Evolutionary conservation across 2,797 vertebrate genomes (phyloP), one percentile per base, ranked within the genome.

Genomic region (Rachycentron canadum): DNA sequence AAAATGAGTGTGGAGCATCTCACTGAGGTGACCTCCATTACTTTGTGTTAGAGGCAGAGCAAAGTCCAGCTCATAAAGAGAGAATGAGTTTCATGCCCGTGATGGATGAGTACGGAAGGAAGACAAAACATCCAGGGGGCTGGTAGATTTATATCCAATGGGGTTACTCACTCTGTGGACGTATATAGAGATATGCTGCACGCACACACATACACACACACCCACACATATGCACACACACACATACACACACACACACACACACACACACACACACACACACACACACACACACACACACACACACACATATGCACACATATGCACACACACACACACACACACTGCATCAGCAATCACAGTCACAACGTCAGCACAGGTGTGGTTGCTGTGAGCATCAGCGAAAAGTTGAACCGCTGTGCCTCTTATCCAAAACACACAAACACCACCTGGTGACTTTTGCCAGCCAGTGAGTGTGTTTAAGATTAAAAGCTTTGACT

Each of bases 21-120:
- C 66, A 65, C 66, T 2, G 73, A 80, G 71, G 77, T 88, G 89
- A 91, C 93, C 89, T 91, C 90, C 72, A 75, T 89, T 87, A 89
- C 81, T 88, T 77, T 80, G 28, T 65, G 76, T 85, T 69, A 45
- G 79, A 78, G 65, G 65, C 65, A 74, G 66, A 87, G 82, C 63
- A 77, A 83, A 86, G 86, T 85, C 82, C 79, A 80, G 49, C 79
- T 89, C 65, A 62, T 88, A 76, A 85, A 87, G 80, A 83, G 73
- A 77, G 69, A 88, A 83, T 78, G 82, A 50, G 76, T 49, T 74
- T 73, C 71, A 73, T 26, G 56, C 49, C 32, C 7, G 73, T 84
- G 86, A 88, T 68, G 65, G 82, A 89, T 82, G 71, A 69, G 70
- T 60, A 66, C 60, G 13, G 69, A 72, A 63, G 63, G 69, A 82